Percentiles rank a stretch among this genome's conserved stretches.
Conservation (phyloP, 1,140 invertebrate species). For the Lasioglossum baleicum region DNA sequence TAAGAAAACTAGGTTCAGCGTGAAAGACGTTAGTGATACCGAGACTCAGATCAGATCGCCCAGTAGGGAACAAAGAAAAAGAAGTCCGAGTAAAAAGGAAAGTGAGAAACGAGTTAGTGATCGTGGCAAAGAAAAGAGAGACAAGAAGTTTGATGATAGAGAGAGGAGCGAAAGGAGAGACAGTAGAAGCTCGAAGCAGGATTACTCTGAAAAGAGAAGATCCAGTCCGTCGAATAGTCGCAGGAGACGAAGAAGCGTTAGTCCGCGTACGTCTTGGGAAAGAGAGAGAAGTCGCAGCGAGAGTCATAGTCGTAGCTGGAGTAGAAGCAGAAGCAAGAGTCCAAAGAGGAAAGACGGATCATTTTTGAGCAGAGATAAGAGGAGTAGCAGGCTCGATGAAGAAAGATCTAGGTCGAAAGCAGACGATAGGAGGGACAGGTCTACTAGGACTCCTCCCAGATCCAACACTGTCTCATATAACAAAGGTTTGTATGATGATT, state of each 20-base stretch:
- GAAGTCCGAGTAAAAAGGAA: conserved; percentile 64
- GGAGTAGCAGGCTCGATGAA: conserved; percentile 62
- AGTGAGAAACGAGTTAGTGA: conserved; percentile 61
- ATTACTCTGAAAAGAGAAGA: conserved; percentile 57
- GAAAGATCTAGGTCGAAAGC: conserved; percentile 60
- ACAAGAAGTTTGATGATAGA: conserved; percentile 62
- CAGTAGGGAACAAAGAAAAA: conserved; percentile 52
- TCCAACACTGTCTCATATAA: conserved; percentile 34
- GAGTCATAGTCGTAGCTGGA: conserved; percentile 69
- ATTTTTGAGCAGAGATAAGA: conserved; percentile 39
- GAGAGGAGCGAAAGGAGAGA: conserved; percentile 57
- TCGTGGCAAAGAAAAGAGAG: conserved; percentile 60
- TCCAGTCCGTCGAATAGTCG: conserved; percentile 62
- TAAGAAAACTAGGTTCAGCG: conserved; percentile 31
- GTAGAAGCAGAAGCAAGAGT: conserved; percentile 73
- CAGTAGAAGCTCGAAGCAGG: conserved; percentile 50
- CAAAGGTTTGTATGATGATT: conserved; percentile 53
- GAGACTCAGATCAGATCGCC: conserved; percentile 37
- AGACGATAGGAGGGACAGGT: conserved; percentile 70
- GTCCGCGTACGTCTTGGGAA: conserved; percentile 70
- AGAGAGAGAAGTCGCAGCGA: conserved; percentile 62
- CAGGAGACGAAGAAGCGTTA: conserved; percentile 60
- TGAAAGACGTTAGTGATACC: conserved; percentile 26
- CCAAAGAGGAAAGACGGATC: conserved; percentile 69
- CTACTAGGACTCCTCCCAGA: conserved; percentile 66